These are phyloP conservation scores for Hipposideros armiger DNA, from an alignment of 2,113 vertebrate genomes.

Conservation along the genomic window DNA sequence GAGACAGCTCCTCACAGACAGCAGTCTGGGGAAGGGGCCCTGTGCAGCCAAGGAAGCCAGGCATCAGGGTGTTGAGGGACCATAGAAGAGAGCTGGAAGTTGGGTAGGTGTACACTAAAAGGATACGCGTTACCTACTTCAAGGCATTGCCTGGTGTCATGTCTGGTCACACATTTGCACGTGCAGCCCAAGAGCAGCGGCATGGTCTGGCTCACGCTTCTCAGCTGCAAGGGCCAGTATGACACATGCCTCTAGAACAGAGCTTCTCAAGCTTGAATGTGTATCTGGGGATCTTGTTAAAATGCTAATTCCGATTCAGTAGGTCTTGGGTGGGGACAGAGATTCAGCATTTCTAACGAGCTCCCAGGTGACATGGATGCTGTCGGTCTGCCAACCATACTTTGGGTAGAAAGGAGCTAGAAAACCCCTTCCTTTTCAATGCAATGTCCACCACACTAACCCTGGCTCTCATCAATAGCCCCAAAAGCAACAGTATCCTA, in stretches of 20 bases:
- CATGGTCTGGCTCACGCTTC: background rate
- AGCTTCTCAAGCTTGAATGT: background rate
- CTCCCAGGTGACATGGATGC: background rate
- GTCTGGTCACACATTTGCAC: background rate
- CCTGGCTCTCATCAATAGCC: background rate
- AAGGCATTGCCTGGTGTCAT: background rate
- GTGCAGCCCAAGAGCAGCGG: background rate
- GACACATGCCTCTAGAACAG: background rate
- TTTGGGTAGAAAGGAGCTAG: background rate
- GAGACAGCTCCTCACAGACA: background rate
- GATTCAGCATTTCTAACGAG: background rate
- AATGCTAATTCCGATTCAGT: conserved; percentile 20
- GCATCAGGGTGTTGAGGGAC: background rate
- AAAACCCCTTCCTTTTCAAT: background rate
- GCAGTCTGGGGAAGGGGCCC: background rate
- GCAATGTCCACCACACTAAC: background rate
- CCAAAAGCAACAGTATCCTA: background rate
- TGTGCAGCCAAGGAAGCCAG: background rate
- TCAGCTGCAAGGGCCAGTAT: background rate
- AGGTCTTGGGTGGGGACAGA: background rate
- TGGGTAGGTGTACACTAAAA: background rate
- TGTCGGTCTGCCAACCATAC: background rate
- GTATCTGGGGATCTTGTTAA: background rate
- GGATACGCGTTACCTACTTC: background rate
- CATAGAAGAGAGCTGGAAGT: background rate